Conservation (phyloP, 2,113 vertebrate genomes). For the Prietella phreatophila region DNA sequence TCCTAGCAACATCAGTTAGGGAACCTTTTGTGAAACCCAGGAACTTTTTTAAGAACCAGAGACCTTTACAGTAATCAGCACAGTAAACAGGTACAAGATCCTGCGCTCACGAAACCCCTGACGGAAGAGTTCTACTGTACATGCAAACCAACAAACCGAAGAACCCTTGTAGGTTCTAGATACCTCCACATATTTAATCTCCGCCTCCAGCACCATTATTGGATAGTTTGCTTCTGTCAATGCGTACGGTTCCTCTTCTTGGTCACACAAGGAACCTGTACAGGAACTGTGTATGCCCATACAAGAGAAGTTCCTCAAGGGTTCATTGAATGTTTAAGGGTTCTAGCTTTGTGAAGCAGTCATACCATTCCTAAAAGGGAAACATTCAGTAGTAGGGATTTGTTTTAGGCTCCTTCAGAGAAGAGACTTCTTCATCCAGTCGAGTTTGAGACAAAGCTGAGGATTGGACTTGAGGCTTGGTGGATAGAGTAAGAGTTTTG, state of each 20-base stretch:
- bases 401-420: not conserved
- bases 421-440: too few relatives aligned
- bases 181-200: not conserved
- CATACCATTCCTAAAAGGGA: not conserved
- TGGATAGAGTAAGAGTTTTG: not conserved
- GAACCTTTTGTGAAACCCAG: not conserved
- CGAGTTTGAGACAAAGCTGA: not conserved
- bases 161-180: not conserved
- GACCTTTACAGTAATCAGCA: not conserved
- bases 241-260: not conserved
- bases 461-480: not conserved
- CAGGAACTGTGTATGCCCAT: not conserved
- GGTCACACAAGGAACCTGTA: not conserved
- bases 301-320: not conserved
- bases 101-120: not conserved
- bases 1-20: not conserved
- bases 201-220: too few relatives aligned
- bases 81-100: not conserved
- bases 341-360: not conserved
- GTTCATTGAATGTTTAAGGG: not conserved
- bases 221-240: not conserved
- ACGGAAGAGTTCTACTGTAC: not conserved
- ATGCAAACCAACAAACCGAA: not conserved
- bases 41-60: not conserved
- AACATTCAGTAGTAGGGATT: not conserved